Base-by-base conservation (phyloP, 2,888 invertebrate species). In the Blomia tropicalis region DNA sequence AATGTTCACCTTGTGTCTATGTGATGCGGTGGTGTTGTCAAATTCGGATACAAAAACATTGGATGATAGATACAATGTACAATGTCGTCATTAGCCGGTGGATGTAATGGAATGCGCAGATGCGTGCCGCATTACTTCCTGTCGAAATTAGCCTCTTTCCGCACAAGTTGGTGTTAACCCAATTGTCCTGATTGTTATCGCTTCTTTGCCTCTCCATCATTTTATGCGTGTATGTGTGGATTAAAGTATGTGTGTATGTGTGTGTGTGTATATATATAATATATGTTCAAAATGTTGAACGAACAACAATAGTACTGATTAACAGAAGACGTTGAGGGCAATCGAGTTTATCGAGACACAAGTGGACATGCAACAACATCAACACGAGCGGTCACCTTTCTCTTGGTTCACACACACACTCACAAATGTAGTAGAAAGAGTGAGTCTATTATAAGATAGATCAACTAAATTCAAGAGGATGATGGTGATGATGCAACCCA, bases 131-230 rank as follows among this genome's bases (percentile, higher is more conserved):
- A 47, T 47, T 47, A 47, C 51, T 47, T 47, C 51, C 51, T 47
- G 51, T 47, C n/a, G 7, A n/a, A 47, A 19, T 19, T 27, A 19
- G 41, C 41, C n/a, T 47, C 51, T 47, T 47, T 47, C n/a, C 23
- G 23, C 51, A 14, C 51, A 11, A 14, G 51, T n/a, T 47, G n/a
- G 51, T 11, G n/a, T 47, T 47, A 47, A n/a, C 51, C 51, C 11
- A 47, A n/a, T 47, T 47, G 51, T n/a, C 51, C 51, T 47, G 51
- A 47, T 47, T 47, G n/a, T n/a, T 27, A 47, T 47, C 51, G 51
- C 27, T 11, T 17, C n/a, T n/a, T n/a, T n/a, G n/a, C n/a, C n/a
- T n/a, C n/a, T n/a, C n/a, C n/a, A n/a, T n/a, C n/a, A n/a, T n/a
- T n/a, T n/a, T n/a, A n/a, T n/a, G n/a, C n/a, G n/a, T n/a, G n/a